phyloP scores from a whole-genome alignment of 2,888 invertebrate species.

The Drosophila mercatorum region DNA sequence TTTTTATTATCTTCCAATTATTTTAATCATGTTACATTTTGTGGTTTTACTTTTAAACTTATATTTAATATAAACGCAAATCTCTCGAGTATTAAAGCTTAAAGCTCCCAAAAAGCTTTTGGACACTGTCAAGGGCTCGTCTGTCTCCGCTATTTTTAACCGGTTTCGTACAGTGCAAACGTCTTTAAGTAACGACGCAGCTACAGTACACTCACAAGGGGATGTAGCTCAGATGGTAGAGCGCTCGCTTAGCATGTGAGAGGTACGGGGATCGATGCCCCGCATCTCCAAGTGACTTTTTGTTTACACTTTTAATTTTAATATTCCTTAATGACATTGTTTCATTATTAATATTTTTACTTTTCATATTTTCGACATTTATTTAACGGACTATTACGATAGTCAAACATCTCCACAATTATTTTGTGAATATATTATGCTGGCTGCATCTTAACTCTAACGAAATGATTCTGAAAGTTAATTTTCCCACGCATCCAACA shows the following conservation, averaged over 20 bases:
- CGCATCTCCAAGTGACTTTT: slow-evolving; percentile 78
- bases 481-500: slow-evolving; percentile 38
- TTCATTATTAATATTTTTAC: not conserved
- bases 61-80: not conserved
- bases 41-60: not conserved
- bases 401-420: slow-evolving; percentile 28
- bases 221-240: slow-evolving; percentile 85
- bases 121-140: not conserved
- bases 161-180: not conserved
- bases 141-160: not conserved
- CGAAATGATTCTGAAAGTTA: not conserved
- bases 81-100: not conserved
- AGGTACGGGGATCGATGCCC: slow-evolving; percentile 85
- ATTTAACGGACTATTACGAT: slow-evolving; percentile 31
- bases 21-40: not conserved
- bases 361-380: slow-evolving; percentile 8
- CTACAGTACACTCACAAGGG: slow-evolving; percentile 9
- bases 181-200: slow-evolving; percentile 4
- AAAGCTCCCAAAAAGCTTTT: slow-evolving; percentile 42
- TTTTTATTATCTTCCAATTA: not conserved
- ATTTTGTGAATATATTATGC: slow-evolving; percentile 35
- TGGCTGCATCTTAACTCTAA: slow-evolving; percentile 30
- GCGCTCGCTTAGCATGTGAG: slow-evolving; percentile 85
- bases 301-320: not conserved
- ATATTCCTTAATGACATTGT: not conserved